Percentiles rank a stretch among this genome's conserved stretches.
Evolutionary conservation across 64 coral and sea anemone species (phyloP).

Genomic region (Actinia equina): DNA sequence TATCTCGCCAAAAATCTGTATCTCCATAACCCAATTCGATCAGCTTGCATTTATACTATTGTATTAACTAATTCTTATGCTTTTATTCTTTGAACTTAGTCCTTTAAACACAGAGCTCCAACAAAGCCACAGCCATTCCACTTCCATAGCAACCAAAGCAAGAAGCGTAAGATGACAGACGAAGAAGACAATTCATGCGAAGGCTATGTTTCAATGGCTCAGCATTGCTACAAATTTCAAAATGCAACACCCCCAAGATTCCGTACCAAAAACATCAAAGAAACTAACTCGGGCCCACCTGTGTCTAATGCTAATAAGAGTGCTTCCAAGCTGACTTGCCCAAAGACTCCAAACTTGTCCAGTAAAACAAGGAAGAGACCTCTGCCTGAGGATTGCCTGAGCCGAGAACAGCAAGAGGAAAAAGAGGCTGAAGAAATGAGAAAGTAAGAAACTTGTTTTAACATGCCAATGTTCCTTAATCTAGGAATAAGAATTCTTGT

Average conservation of each 20-base stretch:
- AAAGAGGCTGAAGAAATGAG: constrained; percentile 61
- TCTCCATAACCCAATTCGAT: too few relatives aligned
- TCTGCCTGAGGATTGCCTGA: constrained; percentile 40
- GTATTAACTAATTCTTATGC: not conserved
- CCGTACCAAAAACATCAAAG: constrained; percentile 21
- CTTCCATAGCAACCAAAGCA: constrained; percentile 32
- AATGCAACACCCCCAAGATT: constrained; percentile 66
- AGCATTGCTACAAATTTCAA: constrained; percentile 62
- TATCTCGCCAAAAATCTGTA: too few relatives aligned
- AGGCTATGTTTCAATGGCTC: constrained; percentile 63
- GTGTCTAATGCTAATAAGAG: not conserved
- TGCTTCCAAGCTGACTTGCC: constrained; percentile 25
- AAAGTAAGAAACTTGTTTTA: constrained; percentile 22
- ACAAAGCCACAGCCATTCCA: constrained; percentile 87
- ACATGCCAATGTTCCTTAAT: not conserved
- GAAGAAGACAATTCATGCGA: constrained; percentile 30
- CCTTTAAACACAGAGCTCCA: constrained; percentile 65
- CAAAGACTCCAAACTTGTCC: constrained; percentile 58
- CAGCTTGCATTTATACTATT: not conserved
- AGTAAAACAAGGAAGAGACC: constrained; percentile 42
- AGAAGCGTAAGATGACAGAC: constrained; percentile 52
- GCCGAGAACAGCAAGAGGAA: constrained; percentile 57
- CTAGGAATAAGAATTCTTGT: too few relatives aligned
- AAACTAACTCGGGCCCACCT: constrained; percentile 18
- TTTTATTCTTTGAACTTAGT: constrained; percentile 20